These are phyloP conservation scores for Halichondria panicea DNA, from an alignment of 37 sponge, comb jelly and placozoan species.

Conservation along the genomic window DNA sequence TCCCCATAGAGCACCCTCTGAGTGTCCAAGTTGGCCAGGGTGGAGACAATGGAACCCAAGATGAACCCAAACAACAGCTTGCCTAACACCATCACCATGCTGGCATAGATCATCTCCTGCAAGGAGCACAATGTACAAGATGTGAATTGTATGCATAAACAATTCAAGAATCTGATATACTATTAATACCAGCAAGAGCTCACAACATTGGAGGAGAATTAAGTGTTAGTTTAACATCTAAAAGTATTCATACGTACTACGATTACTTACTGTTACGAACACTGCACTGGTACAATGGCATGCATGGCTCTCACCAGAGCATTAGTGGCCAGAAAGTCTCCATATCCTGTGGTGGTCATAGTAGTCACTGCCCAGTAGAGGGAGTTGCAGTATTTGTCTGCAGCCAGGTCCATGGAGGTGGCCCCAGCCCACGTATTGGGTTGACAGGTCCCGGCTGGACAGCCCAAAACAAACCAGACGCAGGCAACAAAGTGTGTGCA, in stretches of 20 bases:
- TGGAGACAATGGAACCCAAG: slow-evolving; percentile 76
- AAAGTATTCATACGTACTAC: neutral
- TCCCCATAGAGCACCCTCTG: slow-evolving; percentile 62
- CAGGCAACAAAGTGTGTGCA: slow-evolving; percentile 74
- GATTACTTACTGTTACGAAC: neutral
- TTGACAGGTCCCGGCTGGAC: slow-evolving; percentile 46
- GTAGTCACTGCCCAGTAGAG: slow-evolving; percentile 82
- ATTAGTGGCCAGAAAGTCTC: slow-evolving; percentile 40
- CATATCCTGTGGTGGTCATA: slow-evolving; percentile 80
- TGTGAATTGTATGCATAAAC: neutral
- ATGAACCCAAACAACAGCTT: slow-evolving; percentile 82
- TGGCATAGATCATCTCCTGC: slow-evolving; percentile 61
- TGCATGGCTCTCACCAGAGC: neutral
- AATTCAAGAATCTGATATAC: no score
- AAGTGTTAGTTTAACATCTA: neutral
- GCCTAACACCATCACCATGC: slow-evolving; percentile 69
- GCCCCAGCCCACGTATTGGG: slow-evolving; percentile 53
- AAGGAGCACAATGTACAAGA: neutral
- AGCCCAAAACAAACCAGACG: slow-evolving; percentile 77
- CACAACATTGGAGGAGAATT: no score
- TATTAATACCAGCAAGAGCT: no score
- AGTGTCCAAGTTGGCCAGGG: slow-evolving; percentile 67
- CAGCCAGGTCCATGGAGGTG: neutral
- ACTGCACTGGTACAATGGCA: neutral
- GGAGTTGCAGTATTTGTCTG: slow-evolving; percentile 65